A percentile compares a stretch with the other conserved stretches of the same genome.
Evolutionary conservation across 1,140 invertebrate species (phyloP).

Genomic region (Steinernema feltiae): DNA sequence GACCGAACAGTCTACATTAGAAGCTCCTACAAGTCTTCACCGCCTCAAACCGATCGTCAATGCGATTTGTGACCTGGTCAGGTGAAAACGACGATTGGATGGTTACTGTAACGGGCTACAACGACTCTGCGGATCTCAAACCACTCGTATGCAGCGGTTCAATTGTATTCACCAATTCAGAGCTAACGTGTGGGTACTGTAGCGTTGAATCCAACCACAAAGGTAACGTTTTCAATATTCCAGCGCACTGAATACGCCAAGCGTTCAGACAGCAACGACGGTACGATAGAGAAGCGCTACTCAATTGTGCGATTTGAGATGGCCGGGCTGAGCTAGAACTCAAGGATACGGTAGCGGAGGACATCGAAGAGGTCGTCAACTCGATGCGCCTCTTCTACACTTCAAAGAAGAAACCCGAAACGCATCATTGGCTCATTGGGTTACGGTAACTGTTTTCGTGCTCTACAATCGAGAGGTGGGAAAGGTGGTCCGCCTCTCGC

Average conservation of each 20-base stretch:
- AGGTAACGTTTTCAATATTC: slow-evolving; percentile 1
- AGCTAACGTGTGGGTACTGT: slow-evolving; percentile 22
- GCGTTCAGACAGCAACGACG: neutral
- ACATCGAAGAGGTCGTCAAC: slow-evolving; percentile 40
- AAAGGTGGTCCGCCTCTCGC: slow-evolving; percentile 30
- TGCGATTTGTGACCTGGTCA: slow-evolving; percentile 31
- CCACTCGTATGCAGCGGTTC: slow-evolving; percentile 40
- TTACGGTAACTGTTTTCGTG: slow-evolving; percentile 20
- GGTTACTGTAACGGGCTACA: slow-evolving; percentile 32
- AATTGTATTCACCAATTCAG: slow-evolving; percentile 32
- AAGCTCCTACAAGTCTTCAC: slow-evolving; percentile 44
- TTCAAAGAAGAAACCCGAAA: neutral
- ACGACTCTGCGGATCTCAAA: slow-evolving; percentile 19
- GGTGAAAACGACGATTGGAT: slow-evolving; percentile 49
- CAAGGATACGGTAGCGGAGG: slow-evolving; percentile 25
- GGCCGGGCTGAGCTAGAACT: too few relatives aligned
- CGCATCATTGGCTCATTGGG: slow-evolving; percentile 8
- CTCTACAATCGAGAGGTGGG: slow-evolving; percentile 15
- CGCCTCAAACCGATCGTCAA: slow-evolving; percentile 20
- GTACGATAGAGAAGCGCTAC: slow-evolving; percentile 3
- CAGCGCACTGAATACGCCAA: too few relatives aligned
- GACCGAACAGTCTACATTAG: too few relatives aligned
- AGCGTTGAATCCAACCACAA: slow-evolving; percentile 20
- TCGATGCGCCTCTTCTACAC: slow-evolving; percentile 19
- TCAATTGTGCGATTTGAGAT: neutral